Evolutionary conservation across 2,113 vertebrate species (phyloP).

Genomic region (Cricetomys ansorgei): DNA sequence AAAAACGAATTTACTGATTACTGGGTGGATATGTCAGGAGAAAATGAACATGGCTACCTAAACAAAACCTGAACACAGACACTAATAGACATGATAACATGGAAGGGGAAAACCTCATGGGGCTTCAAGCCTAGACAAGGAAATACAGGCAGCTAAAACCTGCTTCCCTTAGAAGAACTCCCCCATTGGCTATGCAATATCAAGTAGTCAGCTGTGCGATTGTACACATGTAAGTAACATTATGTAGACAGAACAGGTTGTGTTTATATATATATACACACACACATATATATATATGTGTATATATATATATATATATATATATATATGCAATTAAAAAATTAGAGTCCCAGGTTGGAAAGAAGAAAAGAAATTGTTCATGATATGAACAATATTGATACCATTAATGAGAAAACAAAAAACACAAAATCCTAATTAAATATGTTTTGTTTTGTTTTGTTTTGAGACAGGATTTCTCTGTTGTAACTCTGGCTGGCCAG

Average conservation of each 20-base stretch:
- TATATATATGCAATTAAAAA: neutral
- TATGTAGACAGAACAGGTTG: neutral
- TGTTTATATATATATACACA: neutral
- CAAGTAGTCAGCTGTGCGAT: neutral
- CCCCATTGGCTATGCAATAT: neutral
- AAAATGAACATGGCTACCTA: neutral
- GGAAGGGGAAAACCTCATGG: neutral
- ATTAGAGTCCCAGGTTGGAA: neutral
- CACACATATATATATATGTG: no score
- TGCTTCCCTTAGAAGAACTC: neutral
- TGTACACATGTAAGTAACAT: neutral
- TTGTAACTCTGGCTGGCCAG: no score
- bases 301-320: neutral
- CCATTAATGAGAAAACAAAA: neutral
- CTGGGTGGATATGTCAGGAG: neutral
- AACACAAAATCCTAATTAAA: neutral
- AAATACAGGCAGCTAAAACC: neutral
- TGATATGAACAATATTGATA: neutral
- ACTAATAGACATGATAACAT: neutral
- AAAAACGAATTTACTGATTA: neutral
- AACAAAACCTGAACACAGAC: neutral
- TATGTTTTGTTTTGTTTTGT: no score
- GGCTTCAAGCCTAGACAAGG: no score
- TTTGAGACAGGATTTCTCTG: no score
- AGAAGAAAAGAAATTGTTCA: neutral